These are phyloP conservation scores for Drosophila buzzatii DNA, from an alignment of 2,888 invertebrate species.

Conservation along the genomic window DNA sequence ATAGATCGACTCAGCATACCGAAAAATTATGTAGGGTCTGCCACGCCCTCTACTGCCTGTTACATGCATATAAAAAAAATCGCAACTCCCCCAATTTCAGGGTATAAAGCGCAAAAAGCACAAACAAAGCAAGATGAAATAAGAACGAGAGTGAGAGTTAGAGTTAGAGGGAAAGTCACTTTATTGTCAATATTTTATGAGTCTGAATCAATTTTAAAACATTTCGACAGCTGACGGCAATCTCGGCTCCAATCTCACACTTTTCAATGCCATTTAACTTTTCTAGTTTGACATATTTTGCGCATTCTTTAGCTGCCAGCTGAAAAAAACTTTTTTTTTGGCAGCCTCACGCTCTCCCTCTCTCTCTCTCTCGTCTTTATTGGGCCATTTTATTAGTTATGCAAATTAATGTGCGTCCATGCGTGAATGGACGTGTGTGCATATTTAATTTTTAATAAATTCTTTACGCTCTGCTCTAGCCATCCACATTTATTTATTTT, in stretches of 20 bases:
- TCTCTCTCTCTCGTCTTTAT: not conserved
- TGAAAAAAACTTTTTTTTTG: conserved; percentile 43
- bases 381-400: conserved; percentile 70
- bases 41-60: not conserved
- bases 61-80: not conserved
- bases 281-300: conserved; percentile 72
- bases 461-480: conserved; percentile 1
- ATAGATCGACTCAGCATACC: too few relatives aligned
- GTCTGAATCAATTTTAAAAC: conserved; percentile 77
- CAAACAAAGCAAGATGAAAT: not conserved
- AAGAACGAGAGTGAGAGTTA: not conserved
- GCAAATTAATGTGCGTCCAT: conserved; percentile 79
- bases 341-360: not conserved
- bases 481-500: conserved; percentile 6
- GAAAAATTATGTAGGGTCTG: too few relatives aligned
- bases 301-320: conserved; percentile 38
- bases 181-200: conserved; percentile 77
- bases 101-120: conserved; percentile 17
- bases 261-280: conserved; percentile 68
- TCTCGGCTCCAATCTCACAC: conserved; percentile 32
- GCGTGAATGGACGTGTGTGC: conserved; percentile 65
- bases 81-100: not conserved
- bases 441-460: conserved; percentile 65
- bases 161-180: conserved; percentile 22
- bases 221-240: conserved; percentile 66